Evolutionary conservation across 2,113 vertebrate species (phyloP).

Genomic region (Limanda limanda): DNA sequence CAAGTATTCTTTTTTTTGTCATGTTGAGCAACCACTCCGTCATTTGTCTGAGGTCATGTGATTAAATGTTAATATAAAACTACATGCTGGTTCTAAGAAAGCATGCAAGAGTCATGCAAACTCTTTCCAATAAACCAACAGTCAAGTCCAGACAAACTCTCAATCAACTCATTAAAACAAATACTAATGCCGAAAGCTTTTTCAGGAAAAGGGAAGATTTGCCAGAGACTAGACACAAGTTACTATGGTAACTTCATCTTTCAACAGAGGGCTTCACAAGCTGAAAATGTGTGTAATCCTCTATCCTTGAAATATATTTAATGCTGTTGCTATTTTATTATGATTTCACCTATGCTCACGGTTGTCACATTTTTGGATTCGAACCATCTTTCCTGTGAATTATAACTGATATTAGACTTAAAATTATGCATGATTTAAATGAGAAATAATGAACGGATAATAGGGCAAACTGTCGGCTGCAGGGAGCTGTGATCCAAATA

Average conservation of each 20-base stretch:
- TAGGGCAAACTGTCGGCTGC: neutral
- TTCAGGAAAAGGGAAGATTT: no score
- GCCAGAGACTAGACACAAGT: neutral
- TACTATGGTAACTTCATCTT: no score
- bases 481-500: constrained; percentile 6
- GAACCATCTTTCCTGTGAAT: neutral
- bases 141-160: neutral
- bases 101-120: neutral
- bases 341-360: neutral
- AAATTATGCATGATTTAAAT: neutral
- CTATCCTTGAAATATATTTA: neutral
- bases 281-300: neutral
- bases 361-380: neutral
- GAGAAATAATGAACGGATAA: neutral
- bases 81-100: neutral
- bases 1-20: no score
- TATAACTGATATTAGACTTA: neutral
- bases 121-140: neutral
- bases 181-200: neutral
- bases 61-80: neutral
- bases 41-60: neutral
- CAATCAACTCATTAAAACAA: neutral
- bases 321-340: neutral
- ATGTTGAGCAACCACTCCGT: no score
- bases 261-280: neutral